Base-by-base conservation (phyloP, 2,113 vertebrate genomes). In the Peucedramus taeniatus region DNA sequence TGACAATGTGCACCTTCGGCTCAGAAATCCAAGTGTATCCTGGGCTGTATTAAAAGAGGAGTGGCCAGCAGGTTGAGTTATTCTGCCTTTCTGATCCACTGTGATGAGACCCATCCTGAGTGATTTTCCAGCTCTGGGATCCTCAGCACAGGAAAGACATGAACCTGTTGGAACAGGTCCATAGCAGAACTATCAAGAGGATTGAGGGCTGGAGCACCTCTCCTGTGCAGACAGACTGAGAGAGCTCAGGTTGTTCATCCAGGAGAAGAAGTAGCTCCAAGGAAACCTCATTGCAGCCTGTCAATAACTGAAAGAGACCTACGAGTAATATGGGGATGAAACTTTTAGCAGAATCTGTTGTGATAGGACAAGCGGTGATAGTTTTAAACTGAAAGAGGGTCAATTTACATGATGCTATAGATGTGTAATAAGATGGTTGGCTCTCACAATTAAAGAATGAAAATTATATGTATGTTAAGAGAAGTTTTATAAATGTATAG, bases 261-360 rank as follows among this genome's bases (percentile, higher is more conserved):
- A 20, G 8, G 22, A n/a, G 57, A 59, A 37, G 10, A 57, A 31
- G 33, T 10, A 22, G 7, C 8, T 65, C 22, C 42, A 57, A 22
- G 8, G 7, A 65, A 18, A 65, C 12, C 44, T 44, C 0, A 0
- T 6, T 51, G 59, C 3, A 5, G 23, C 8, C 17, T 49, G 35
- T 33, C 35, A 37, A 1, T 30, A 42, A 33, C 39, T 61, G 47
- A 71, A 76, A 23, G 11, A 21, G 10, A 5, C 8, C n/a, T 57
- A 15, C 10, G 57, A n/a, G 33, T 56, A 71, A 56, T 11, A 45
- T 3, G 1, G 16, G 11, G 9, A 60, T 9, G 30, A 40, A 51
- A 11, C 10, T 59, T 78, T 19, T 8, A 40, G 8, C 7, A 64
- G 24, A 54, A 40, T 16, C 33, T 50, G 8, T 49, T 42, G 15